Evolutionary conservation across 92 coral and sea anemone genomes (phyloP).

Genomic region (Phenganax subtilis): DNA sequence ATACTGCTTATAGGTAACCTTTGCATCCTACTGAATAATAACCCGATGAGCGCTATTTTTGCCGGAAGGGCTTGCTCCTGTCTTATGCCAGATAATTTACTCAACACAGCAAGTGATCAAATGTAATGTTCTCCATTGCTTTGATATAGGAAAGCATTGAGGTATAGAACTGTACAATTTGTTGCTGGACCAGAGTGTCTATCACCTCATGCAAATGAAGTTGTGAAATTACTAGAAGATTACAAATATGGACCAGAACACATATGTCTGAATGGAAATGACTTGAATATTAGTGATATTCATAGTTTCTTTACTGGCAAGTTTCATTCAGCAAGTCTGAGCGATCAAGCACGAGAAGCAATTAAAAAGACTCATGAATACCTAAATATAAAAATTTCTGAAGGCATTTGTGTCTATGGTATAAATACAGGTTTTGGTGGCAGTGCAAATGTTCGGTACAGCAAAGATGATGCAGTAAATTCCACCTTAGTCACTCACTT

Average conservation of each 20-base stretch:
- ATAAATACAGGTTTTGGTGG: constrained; percentile 46
- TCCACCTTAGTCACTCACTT: constrained; percentile 7
- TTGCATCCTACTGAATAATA: too few relatives aligned
- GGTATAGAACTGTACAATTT: neutral
- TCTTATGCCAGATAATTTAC: too few relatives aligned
- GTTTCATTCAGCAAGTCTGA: constrained; percentile 15
- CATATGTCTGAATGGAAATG: constrained; percentile 14
- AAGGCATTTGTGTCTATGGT: constrained; percentile 38
- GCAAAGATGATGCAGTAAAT: constrained; percentile 30
- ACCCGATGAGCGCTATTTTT: too few relatives aligned
- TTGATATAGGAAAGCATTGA: neutral
- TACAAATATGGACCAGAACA: constrained; percentile 15
- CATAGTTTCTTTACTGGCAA: constrained; percentile 25
- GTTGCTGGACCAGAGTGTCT: neutral
- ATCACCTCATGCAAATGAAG: constrained; percentile 16
- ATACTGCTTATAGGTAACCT: too few relatives aligned
- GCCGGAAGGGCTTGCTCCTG: too few relatives aligned
- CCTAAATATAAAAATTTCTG: constrained; percentile 1
- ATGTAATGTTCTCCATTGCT: too few relatives aligned
- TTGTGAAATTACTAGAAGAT: constrained; percentile 5
- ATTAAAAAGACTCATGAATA: constrained; percentile 7
- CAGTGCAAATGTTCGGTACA: constrained; percentile 37
- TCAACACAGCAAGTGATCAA: too few relatives aligned
- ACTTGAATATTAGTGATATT: constrained; percentile 23
- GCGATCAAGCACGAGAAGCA: neutral